Conservation (phyloP, 2,797 vertebrate species). For the Sarcophilus harrisii region DNA sequence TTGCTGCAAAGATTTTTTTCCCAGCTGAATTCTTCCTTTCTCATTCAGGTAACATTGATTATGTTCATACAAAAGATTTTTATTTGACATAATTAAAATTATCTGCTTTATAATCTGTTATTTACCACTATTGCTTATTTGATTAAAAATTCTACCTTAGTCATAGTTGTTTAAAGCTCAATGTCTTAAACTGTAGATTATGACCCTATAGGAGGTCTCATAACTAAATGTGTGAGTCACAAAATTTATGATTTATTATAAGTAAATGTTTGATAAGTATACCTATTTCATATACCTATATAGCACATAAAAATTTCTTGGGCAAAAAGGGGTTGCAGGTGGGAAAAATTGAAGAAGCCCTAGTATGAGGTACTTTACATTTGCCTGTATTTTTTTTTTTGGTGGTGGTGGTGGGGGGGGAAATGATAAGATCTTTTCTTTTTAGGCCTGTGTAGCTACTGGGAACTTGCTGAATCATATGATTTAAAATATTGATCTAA, state of each 20-base stretch:
- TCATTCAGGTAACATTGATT: not conserved
- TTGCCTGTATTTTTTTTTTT: too few relatives aligned
- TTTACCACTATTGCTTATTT: not conserved
- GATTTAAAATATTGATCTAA: not conserved
- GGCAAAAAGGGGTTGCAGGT: too few relatives aligned
- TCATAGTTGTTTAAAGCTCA: not conserved
- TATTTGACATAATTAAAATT: not conserved
- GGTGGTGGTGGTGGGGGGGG: too few relatives aligned
- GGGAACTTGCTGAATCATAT: not conserved
- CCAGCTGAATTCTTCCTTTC: not conserved
- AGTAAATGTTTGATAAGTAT: too few relatives aligned
- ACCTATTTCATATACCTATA: too few relatives aligned
- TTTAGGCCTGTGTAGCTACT: not conserved
- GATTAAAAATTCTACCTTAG: not conserved
- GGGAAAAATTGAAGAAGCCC: too few relatives aligned
- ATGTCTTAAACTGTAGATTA: too few relatives aligned
- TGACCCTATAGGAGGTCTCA: too few relatives aligned
- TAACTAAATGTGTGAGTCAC: too few relatives aligned
- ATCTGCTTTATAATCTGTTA: not conserved
- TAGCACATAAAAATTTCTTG: too few relatives aligned
- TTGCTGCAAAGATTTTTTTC: not conserved
- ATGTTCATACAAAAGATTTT: not conserved
- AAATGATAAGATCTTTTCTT: not conserved
- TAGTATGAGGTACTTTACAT: not conserved
- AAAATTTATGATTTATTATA: too few relatives aligned